Base-by-base conservation (phyloP, 2,797 vertebrate genomes). In the Pachyuromys duprasi region DNA sequence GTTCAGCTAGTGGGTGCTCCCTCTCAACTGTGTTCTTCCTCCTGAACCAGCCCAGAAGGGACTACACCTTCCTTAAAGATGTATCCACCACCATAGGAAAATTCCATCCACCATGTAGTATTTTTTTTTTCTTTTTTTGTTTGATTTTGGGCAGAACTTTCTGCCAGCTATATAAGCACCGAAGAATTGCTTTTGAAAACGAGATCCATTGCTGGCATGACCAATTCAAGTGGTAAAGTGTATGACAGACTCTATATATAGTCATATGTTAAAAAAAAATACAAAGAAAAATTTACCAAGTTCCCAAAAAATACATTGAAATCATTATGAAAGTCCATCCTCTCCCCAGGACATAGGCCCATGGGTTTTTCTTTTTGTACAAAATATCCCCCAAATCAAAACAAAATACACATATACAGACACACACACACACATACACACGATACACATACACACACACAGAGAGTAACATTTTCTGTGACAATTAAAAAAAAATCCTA, bases 401-500 rank as follows among this genome's bases (percentile, higher is more conserved):
- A 98, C 98, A 98, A 98, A 98, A 98, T 97, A 98, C 97, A 94
- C 20, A 88, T 70, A 89, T 60, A 57, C 90, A 33, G 89, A 76
- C 79, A 31, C 83, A 20, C 74, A 97, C 97, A 88, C 53, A 55
- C 53, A 55, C 53, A 45, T 94, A 98, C 98, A 98, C 98, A 57
- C 78, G 39, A 55, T 14, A 62, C 28, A 28, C 76, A 22, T 57
- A 36, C 79, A 57, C 97, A 98, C 97, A 97, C 97, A 98, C 97
- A 98, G 97, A 98, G 98, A 98, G 97, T 98, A 98, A 99, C 98
- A 98, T 98, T 99, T 99, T 99, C 98, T 98, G 99, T 98, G 98
- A 99, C 99, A 99, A 98, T 98, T 98, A 99, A 96, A 97, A 96
- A 94, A 96, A 99, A 99, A 99, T 98, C 99, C 99, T 99, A 99